A percentile compares a stretch with the other conserved stretches of the same genome.
Evolutionary conservation across 2,888 invertebrate species (phyloP).

Genomic region (Zhuqinia jingwanae): DNA sequence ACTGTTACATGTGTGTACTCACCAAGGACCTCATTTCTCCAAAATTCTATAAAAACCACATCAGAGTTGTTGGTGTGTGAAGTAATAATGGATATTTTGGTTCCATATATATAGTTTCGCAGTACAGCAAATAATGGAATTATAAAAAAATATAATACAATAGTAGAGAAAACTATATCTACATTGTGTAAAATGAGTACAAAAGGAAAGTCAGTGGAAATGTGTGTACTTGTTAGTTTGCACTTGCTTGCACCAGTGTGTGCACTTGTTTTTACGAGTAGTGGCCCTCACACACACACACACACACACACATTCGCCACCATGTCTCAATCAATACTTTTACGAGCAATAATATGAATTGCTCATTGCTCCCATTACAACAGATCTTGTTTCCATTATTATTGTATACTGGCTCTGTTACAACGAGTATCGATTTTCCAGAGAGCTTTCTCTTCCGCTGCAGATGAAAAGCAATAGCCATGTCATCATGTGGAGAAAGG

Average conservation of each 20-base stretch:
- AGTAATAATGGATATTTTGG: slow-evolving; percentile 36
- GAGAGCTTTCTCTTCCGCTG: slow-evolving; percentile 57
- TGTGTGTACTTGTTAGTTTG: slow-evolving; percentile 18
- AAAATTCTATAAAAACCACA: slow-evolving; percentile 50
- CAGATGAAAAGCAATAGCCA: slow-evolving; percentile 14
- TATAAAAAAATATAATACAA: slow-evolving; percentile 10
- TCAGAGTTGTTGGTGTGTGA: slow-evolving; percentile 14
- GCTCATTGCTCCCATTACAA: slow-evolving; percentile 35
- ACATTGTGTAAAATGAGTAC: slow-evolving; percentile 26
- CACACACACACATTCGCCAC: not conserved
- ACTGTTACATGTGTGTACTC: slow-evolving; percentile 7
- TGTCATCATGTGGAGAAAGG: not conserved
- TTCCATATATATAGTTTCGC: not conserved
- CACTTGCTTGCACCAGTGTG: slow-evolving; percentile 32
- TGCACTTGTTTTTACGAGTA: slow-evolving; percentile 28
- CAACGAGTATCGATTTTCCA: slow-evolving; percentile 57
- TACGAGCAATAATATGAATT: slow-evolving; percentile 19
- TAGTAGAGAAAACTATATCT: slow-evolving; percentile 22
- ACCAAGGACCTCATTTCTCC: slow-evolving; percentile 48
- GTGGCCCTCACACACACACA: no score
- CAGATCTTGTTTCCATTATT: slow-evolving; percentile 46
- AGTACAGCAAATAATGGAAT: slow-evolving; percentile 16
- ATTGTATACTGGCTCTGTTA: not conserved
- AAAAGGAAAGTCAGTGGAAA: slow-evolving; percentile 31
- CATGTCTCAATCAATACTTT: slow-evolving; percentile 34